Evolutionary conservation across 2,888 invertebrate genomes (phyloP), one percentile per base, ranked within the genome.

Genomic region (Quadroppia sp.): DNA sequence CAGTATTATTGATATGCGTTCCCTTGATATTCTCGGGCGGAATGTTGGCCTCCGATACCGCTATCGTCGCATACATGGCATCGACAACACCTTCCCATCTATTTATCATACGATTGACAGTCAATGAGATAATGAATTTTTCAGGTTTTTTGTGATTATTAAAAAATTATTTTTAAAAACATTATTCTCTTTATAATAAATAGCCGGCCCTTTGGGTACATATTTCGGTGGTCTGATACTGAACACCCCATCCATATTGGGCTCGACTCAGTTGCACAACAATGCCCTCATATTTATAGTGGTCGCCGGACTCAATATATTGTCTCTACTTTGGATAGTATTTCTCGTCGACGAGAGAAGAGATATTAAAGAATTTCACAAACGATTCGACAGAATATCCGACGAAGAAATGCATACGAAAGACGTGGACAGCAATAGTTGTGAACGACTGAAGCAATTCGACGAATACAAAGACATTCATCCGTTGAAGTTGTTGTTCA

Each of bases 41-140:
- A 48, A 64, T 61, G 61, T n/a, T 73, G 1, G 2, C 45, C 1
- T 15, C 28, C 0, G 23, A 23, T 32, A 50, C 69, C 4, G 53
- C 73, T 20, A 20, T 71, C 67, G 69, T 25, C 13, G 67, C 73
- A 6, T 73, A 73, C 48, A 30, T 45, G 1, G 25, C 53, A 20
- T 30, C 45, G 69, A 45, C 61, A 50, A 73, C 73, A 70, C 73
- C 73, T 9, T 20, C 32, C 13, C 15, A 73, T 3, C 11, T 73
- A 42, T 15, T 17, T 30, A 15, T 30, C 7, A 6, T 73, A n/a
- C 30, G 73, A 20, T 42, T 73, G 69, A 50, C 53, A 20, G 42
- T 69, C n/a, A n/a, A 23, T 36, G 73, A 73, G 69, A 30, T 73
- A 4, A 17, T 30, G 23, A 50, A 7, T 7, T 36, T 36, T 11